Evolutionary conservation across 2,797 vertebrate genomes (phyloP), one percentile per base, ranked within the genome.

Genomic region (Semotilus atromaculatus): DNA sequence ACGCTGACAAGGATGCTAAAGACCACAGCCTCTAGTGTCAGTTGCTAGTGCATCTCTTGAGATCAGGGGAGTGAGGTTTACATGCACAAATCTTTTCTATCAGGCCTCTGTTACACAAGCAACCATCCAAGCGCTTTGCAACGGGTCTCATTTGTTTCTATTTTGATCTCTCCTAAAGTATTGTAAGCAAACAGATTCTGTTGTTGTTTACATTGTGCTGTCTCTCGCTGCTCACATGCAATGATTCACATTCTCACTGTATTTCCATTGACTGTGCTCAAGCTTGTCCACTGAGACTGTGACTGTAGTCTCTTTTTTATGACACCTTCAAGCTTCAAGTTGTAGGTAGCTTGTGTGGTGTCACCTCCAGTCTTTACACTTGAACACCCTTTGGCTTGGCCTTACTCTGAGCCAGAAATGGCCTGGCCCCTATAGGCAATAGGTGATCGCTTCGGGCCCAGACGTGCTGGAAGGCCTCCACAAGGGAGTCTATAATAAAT

Each of bases 271-370:
- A 51, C 29, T 67, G 29, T 4, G 21, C 31, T 51, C 1, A 38
- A 19, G 43, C 43, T n/a, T n/a, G 19, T 48, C 48, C 19, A 16
- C 29, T n/a, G 40, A 34, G 60, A 48, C 60, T 48, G 60, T 23
- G 4, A 18, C 29, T 66, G 29, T 29, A 60, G 16, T 43, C n/a
- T 29, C 48, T n/a, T n/a, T 72, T 79, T 66, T 83, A 26, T 72
- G 80, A 85, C 88, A 85, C 86, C 86, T 31, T 31, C 31, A 31
- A 3, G 85, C n/a, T n/a, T 81, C 43, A 78, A 36, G 62, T 84
- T 78, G 74, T 31, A 23, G 40, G 43, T 81, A 36, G 23, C 51
- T 70, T 34, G 36, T 26, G 83, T 48, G 29, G 18, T 66, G 80
- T 88, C 48, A 43, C 58, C 68, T 68, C 76, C 18, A 40, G 73